Conservation (phyloP, 2,113 vertebrate species). For the Ochotona princeps region DNA sequence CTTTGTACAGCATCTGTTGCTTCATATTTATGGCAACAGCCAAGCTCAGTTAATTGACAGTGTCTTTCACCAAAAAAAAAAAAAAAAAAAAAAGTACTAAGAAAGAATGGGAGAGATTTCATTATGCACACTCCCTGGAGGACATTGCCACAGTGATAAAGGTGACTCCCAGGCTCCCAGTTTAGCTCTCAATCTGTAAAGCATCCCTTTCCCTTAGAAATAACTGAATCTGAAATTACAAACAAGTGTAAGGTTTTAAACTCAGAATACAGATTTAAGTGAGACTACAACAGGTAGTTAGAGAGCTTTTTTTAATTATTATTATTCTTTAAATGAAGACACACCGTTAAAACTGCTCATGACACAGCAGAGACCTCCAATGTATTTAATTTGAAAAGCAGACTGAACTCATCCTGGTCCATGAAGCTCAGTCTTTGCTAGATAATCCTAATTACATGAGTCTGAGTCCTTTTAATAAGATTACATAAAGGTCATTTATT, state of each 20-base stretch:
- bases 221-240: conserved; percentile 50
- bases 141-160: background rate
- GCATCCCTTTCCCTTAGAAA: conserved; percentile 43
- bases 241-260: conserved; percentile 6
- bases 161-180: conserved; percentile 41
- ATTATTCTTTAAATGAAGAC: background rate
- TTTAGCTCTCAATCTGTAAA: conserved; percentile 16
- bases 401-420: conserved; percentile 35
- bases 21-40: background rate
- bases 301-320: background rate
- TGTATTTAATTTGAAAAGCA: conserved; percentile 48
- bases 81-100: background rate
- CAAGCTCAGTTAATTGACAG: conserved; percentile 36
- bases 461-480: conserved; percentile 75
- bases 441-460: conserved; percentile 68
- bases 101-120: background rate
- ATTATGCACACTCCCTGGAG: background rate
- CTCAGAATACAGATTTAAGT: background rate
- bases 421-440: conserved; percentile 43
- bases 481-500: conserved; percentile 71
- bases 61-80: background rate
- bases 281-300: background rate
- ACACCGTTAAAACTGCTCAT: background rate
- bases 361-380: background rate
- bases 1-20: background rate